Percentiles rank a stretch among this genome's conserved stretches.
These are phyloP conservation scores for Bujurquina vittata DNA, from an alignment of 2,113 vertebrate species.

Conservation along the genomic window DNA sequence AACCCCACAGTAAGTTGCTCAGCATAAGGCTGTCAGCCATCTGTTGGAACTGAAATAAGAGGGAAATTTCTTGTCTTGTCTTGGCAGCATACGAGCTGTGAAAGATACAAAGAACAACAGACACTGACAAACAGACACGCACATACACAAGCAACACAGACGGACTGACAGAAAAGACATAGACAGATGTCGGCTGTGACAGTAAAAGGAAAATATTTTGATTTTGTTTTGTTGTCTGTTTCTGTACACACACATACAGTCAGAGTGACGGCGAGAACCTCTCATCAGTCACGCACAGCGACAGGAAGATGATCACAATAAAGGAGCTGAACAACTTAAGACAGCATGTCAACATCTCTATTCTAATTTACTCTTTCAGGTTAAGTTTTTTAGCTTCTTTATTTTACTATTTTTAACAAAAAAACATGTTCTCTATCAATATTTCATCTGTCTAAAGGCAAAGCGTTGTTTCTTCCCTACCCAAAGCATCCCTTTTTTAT, in stretches of 20 bases:
- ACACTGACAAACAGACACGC: slow-evolving; percentile 20
- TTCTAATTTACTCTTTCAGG: slow-evolving; percentile 1
- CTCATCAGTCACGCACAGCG: slow-evolving; percentile 20
- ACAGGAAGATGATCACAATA: slow-evolving; percentile 32
- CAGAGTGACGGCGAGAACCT: slow-evolving; percentile 11
- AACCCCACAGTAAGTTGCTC: not conserved
- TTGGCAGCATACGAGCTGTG: slow-evolving; percentile 38
- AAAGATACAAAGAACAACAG: slow-evolving; percentile 34
- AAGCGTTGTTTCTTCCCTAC: not conserved
- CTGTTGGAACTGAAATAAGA: slow-evolving; percentile 2
- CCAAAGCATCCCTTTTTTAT: not conserved
- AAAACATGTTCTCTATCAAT: not conserved
- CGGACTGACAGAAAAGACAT: slow-evolving; percentile 24
- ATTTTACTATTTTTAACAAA: slow-evolving; percentile 35
- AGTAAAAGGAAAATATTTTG: slow-evolving; percentile 37
- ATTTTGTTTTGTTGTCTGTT: slow-evolving; percentile 35
- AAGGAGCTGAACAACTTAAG: slow-evolving; percentile 14
- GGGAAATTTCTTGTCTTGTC: slow-evolving; percentile 21
- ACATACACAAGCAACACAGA: slow-evolving; percentile 27
- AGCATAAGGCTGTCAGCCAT: slow-evolving; percentile 29
- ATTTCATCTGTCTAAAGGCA: not conserved
- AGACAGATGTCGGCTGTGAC: slow-evolving; percentile 46
- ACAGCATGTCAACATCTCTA: slow-evolving; percentile 26
- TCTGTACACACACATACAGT: not conserved
- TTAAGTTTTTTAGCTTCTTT: not conserved